A percentile compares a stretch with the other conserved stretches of the same genome.
phyloP scores from a whole-genome alignment of 1,140 invertebrate genomes.

The Notospermus geniculatus region DNA sequence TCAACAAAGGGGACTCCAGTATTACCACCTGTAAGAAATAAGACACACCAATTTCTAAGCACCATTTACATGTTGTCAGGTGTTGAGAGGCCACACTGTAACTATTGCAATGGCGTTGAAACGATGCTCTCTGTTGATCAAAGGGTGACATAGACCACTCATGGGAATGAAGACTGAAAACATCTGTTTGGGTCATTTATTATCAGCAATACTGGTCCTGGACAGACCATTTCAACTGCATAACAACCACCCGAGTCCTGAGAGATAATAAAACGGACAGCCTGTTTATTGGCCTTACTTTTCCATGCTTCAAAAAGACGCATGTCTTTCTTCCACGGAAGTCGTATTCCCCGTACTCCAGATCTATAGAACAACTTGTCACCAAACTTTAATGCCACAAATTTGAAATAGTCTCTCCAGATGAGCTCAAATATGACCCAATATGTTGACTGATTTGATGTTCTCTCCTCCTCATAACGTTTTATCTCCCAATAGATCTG shows the following conservation, averaged over 20 bases:
- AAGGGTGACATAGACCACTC: too few species aligned
- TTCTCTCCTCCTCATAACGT: constrained; percentile 46
- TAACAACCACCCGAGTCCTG: too few species aligned
- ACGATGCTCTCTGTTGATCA: too few species aligned
- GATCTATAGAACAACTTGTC: constrained; percentile 47
- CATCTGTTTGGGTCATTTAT: too few species aligned
- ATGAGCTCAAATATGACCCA: constrained; percentile 57
- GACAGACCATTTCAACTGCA: too few species aligned
- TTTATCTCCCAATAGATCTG: constrained; percentile 53
- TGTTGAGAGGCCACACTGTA: too few species aligned
- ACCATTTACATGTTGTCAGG: too few species aligned
- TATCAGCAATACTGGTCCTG: too few species aligned
- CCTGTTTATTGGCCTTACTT: constrained; percentile 31
- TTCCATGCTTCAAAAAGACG: constrained; percentile 49
- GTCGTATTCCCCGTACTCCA: constrained; percentile 39
- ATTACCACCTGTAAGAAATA: constrained; percentile 37
- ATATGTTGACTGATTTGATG: constrained; percentile 54
- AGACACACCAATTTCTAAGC: neutral
- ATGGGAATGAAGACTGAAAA: too few species aligned
- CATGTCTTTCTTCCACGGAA: constrained; percentile 48
- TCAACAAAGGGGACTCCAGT: constrained; percentile 59
- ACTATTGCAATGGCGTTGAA: too few species aligned
- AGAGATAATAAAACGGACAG: too few species aligned
- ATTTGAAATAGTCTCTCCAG: constrained; percentile 57
- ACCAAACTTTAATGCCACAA: constrained; percentile 54